Evolutionary conservation across 2,888 invertebrate genomes (phyloP).

Genomic region (Noctua janthe): DNA sequence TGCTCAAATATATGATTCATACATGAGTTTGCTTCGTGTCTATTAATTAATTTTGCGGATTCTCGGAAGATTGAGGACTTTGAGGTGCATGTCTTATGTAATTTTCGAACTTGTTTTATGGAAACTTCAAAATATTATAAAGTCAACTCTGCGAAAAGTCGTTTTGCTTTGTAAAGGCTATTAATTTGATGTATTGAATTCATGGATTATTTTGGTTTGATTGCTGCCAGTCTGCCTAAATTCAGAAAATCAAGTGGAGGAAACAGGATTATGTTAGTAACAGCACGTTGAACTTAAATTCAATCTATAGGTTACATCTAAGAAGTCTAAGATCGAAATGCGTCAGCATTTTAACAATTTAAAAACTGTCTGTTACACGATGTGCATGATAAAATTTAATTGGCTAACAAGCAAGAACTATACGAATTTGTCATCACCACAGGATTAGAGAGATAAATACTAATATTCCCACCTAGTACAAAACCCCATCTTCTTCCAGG

Average conservation of each 20-base stretch:
- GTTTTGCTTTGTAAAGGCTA: background rate
- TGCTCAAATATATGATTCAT: conserved; percentile 46
- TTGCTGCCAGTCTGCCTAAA: conserved; percentile 20
- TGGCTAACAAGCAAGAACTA: background rate
- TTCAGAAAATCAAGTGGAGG: conserved; percentile 19
- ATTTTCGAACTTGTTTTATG: conserved; percentile 20
- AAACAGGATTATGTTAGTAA: conserved; percentile 1
- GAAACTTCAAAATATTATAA: conserved; percentile 8
- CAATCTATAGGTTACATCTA: background rate
- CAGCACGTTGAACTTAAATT: conserved; percentile 26
- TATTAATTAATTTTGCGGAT: conserved; percentile 41
- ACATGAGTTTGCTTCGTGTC: conserved; percentile 31
- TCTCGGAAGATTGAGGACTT: conserved; percentile 34
- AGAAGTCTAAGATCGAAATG: background rate
- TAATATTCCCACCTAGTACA: background rate
- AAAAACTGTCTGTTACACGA: background rate
- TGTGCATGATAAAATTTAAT: background rate
- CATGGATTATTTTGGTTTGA: background rate
- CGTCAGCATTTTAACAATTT: background rate
- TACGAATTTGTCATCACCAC: background rate
- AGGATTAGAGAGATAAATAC: background rate
- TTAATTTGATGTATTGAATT: conserved; percentile 12
- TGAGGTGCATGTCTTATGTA: conserved; percentile 14
- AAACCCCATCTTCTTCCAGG: conserved; percentile 88
- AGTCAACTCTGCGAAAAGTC: conserved; percentile 5